Conservation (phyloP, 2,888 invertebrate genomes). For the Muschampia plurimacula region DNA sequence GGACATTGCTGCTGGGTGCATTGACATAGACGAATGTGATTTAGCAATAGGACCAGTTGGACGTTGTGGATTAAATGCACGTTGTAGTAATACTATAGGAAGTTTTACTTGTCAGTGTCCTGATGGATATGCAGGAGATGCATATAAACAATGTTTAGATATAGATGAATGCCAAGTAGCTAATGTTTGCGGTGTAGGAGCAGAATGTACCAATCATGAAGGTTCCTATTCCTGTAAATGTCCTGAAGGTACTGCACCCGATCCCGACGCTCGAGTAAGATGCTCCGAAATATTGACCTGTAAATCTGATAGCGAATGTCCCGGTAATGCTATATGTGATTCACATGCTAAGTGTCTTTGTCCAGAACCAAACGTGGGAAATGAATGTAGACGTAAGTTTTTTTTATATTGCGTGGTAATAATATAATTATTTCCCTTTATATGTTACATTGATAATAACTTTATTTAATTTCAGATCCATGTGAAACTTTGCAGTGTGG, state of each 20-base stretch:
- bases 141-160: slow-evolving; percentile 92
- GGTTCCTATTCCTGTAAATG: slow-evolving; percentile 93
- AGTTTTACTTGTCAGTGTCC: slow-evolving; percentile 93
- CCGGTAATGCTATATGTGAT: slow-evolving; percentile 95
- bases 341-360: slow-evolving; percentile 92
- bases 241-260: slow-evolving; percentile 92
- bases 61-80: slow-evolving; percentile 93
- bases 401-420: not conserved
- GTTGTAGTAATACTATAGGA: slow-evolving; percentile 93
- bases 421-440: not conserved
- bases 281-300: slow-evolving; percentile 94
- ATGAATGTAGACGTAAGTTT: slow-evolving; percentile 95
- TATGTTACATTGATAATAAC: not conserved
- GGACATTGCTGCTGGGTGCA: slow-evolving; percentile 95
- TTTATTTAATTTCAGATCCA: slow-evolving; percentile 88
- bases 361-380: slow-evolving; percentile 96
- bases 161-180: slow-evolving; percentile 92
- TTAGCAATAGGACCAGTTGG: slow-evolving; percentile 90
- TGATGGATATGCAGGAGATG: slow-evolving; percentile 94
- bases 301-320: slow-evolving; percentile 90
- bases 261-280: slow-evolving; percentile 93
- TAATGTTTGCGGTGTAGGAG: slow-evolving; percentile 92
- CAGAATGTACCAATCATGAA: slow-evolving; percentile 91
- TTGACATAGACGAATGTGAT: slow-evolving; percentile 97
- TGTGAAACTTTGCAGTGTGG: slow-evolving; percentile 95